Evolutionary conservation across 2,113 vertebrate genomes (phyloP), one percentile per base, ranked within the genome.

Genomic region (Macrotus californicus): DNA sequence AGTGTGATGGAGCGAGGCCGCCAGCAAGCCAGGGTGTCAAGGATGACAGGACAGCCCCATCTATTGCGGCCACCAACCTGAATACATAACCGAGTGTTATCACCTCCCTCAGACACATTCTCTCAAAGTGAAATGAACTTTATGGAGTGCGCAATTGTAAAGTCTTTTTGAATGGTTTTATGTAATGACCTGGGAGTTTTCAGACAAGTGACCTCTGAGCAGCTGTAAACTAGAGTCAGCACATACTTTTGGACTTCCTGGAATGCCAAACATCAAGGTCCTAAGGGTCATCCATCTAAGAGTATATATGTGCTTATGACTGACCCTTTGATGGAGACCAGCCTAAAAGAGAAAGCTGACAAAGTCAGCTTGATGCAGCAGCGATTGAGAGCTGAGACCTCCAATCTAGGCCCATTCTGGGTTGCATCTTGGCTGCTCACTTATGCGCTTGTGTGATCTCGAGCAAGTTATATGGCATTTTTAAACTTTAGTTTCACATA

Each of bases 91-190:
- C 36, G 31, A 85, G 56, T 52, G 36, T 52, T 48, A 56, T 83
- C 50, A 67, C 73, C 79, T 95, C 61, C 56, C 72, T 66, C 56
- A 66, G 85, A 96, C 73, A 66, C 61, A 29, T 41, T 69, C 72
- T 91, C 31, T 93, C 82, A 86, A 90, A 87, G 85, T 87, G 89
- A 94, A 92, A 93, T 96, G 48, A 95, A 93, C 64, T 93, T 89
- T 92, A 96, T 43, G 18, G 75, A 5, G 52, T 94, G 36, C 11
- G 41, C 50, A 72, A 52, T 39, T 52, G 46, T 84, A 81, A 67
- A 92, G 48, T 80, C 39, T 82, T 93, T 95, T 95, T 69, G 88
- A 46, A 54, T 92, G 29, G 64, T 87, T 96, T 96, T 94, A 87
- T 7, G 21, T 96, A 91, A 94, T 52, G 46, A 83, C 46, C 82